Conservation (phyloP, 2,888 invertebrate genomes). For the Elegia similella region DNA sequence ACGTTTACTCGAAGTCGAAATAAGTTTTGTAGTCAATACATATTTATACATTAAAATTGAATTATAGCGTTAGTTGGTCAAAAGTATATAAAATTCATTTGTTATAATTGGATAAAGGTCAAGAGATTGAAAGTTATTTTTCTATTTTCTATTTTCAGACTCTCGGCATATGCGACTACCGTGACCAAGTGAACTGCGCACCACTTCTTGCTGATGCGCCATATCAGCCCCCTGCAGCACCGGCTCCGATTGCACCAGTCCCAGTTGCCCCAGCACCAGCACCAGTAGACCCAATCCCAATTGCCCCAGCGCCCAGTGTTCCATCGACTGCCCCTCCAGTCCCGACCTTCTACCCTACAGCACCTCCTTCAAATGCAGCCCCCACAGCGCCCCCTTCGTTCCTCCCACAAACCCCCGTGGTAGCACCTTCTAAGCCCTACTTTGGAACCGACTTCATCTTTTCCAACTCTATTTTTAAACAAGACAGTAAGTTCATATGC, state of each 20-base stretch:
- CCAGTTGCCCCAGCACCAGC: constrained; percentile 1
- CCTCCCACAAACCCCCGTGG: not conserved
- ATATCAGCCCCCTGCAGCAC: constrained; percentile 14
- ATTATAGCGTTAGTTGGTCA: no score
- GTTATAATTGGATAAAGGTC: no score
- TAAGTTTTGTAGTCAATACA: no score
- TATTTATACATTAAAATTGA: no score
- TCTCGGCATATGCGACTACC: constrained; percentile 84
- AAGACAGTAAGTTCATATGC: constrained; percentile 13
- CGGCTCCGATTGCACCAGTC: constrained; percentile 7
- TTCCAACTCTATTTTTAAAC: constrained; percentile 4
- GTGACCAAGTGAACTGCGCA: constrained; percentile 80
- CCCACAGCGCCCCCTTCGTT: not conserved
- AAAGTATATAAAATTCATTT: no score
- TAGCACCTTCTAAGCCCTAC: not conserved
- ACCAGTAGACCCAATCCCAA: not conserved
- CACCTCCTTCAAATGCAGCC: not conserved
- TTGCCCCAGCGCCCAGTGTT: not conserved
- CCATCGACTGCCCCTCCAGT: not conserved
- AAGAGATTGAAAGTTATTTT: no score
- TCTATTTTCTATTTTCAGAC: constrained; percentile 71
- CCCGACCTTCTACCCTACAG: not conserved
- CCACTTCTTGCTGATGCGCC: constrained; percentile 14
- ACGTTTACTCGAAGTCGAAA: no score
- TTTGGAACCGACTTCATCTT: constrained; percentile 8